Conservation (phyloP, 2,113 vertebrate species). For the Tupaia chinensis region DNA sequence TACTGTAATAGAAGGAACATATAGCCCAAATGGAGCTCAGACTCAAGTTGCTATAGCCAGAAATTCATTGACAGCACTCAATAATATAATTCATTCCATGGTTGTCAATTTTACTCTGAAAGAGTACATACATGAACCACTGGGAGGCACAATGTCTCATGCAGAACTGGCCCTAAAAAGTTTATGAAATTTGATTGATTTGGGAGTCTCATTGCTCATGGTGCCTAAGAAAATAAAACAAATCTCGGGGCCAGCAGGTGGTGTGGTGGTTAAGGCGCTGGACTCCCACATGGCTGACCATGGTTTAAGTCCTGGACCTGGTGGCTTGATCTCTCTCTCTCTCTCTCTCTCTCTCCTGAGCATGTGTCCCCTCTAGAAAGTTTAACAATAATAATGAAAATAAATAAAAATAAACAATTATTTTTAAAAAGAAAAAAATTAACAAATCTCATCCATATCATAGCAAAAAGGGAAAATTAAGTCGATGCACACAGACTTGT, state of each 20-base stretch:
- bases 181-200: background rate
- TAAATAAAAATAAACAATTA: too few species aligned
- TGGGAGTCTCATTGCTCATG: background rate
- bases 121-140: background rate
- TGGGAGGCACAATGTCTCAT: background rate
- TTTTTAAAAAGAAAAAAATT: background rate
- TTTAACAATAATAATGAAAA: too few species aligned
- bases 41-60: background rate
- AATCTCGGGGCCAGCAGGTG: background rate
- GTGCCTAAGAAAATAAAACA: background rate
- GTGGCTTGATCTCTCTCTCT: too few species aligned
- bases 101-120: background rate
- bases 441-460: background rate
- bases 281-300: too few species aligned
- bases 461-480: background rate
- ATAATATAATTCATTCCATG: background rate
- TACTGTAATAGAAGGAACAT: background rate
- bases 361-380: too few species aligned
- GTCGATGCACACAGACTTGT: background rate
- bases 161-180: background rate
- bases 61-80: background rate
- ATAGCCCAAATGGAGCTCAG: background rate
- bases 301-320: too few species aligned
- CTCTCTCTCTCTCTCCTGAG: too few species aligned
- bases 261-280: too few species aligned